These are phyloP conservation scores for Pluvianellus socialis DNA, from an alignment of 2,113 vertebrate species.

Conservation along the genomic window DNA sequence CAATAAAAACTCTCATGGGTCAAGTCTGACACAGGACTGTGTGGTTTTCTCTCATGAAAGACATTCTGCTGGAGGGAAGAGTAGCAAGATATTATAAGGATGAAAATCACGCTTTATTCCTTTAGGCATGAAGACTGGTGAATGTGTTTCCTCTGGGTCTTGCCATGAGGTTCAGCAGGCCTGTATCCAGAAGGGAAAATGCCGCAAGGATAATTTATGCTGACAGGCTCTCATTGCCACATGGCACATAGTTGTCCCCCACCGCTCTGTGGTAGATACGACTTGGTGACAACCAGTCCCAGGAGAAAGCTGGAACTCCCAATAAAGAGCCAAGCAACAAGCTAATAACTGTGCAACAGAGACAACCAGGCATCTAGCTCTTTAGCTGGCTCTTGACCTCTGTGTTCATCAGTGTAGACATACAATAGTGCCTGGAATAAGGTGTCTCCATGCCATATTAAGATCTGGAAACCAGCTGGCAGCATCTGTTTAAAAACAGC, in stretches of 20 bases:
- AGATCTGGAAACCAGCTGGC: not conserved
- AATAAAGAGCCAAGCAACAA: not conserved
- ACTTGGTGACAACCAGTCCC: not conserved
- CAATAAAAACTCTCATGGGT: not conserved
- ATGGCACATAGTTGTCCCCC: not conserved
- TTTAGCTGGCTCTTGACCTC: not conserved
- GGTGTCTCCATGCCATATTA: not conserved
- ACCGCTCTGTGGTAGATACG: accelerated
- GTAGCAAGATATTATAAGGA: not conserved
- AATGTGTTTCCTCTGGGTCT: not conserved
- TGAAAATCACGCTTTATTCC: not conserved
- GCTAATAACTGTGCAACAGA: not conserved
- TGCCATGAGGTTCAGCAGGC: not conserved
- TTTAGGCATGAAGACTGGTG: not conserved
- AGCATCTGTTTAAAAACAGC: not conserved
- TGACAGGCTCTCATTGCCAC: not conserved
- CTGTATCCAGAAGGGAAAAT: not conserved
- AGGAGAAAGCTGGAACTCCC: not conserved
- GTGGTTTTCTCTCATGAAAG: not conserved
- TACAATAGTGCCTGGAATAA: not conserved
- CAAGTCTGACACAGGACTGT: not conserved
- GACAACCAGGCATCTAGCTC: not conserved
- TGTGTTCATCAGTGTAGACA: not conserved
- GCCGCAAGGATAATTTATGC: not conserved
- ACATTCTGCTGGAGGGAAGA: not conserved